A percentile compares a stretch with the other conserved stretches of the same genome.
phyloP scores from a whole-genome alignment of 2,797 vertebrate genomes.

The Aldrovandia affinis region DNA sequence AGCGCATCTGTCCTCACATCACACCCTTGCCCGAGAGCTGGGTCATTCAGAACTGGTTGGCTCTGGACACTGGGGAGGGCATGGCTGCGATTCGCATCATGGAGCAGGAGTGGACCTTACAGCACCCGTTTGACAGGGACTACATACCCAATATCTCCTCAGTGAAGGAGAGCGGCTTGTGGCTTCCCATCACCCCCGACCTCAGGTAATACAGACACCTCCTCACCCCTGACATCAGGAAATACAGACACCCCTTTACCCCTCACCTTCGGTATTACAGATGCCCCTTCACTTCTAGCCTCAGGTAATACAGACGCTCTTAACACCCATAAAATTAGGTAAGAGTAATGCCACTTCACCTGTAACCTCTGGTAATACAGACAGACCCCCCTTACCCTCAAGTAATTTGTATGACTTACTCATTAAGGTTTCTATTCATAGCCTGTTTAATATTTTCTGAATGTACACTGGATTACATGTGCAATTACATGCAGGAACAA shows the following conservation, averaged over 20 bases:
- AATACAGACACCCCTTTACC: background rate
- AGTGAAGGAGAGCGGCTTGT: constrained; percentile 40
- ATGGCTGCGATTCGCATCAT: constrained; percentile 27
- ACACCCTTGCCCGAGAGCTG: constrained; percentile 50
- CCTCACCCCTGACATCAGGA: background rate
- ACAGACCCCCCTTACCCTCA: background rate
- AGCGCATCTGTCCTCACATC: constrained; percentile 55
- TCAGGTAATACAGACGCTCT: background rate
- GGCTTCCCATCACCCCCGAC: constrained; percentile 61
- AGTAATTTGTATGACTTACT: background rate
- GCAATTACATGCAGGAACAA: background rate
- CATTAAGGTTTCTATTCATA: background rate
- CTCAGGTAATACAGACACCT: constrained; percentile 51
- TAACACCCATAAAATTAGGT: background rate
- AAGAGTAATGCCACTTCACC: background rate
- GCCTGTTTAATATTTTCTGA: background rate
- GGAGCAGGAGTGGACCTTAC: constrained; percentile 42
- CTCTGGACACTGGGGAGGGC: constrained; percentile 28
- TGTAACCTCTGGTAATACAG: background rate
- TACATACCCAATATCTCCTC: constrained; percentile 32
- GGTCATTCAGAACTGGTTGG: constrained; percentile 57
- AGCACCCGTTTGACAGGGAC: constrained; percentile 37
- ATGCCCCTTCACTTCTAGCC: background rate
- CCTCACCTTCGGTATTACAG: background rate
- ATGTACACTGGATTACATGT: background rate